These are phyloP conservation scores for Himalopsyche japonica DNA, from an alignment of 2,888 invertebrate genomes.

Conservation along the genomic window DNA sequence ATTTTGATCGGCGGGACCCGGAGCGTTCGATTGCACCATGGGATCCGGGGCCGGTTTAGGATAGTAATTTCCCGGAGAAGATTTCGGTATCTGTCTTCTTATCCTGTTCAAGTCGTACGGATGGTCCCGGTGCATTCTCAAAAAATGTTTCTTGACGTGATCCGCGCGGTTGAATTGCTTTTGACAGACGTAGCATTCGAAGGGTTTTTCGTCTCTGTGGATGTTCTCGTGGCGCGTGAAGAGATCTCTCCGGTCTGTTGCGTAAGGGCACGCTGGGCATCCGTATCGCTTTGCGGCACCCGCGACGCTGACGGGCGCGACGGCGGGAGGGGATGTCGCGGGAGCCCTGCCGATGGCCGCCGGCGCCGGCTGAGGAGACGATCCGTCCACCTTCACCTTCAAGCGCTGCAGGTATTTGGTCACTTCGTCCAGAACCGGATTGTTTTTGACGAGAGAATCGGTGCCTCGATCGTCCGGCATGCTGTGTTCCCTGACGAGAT, in stretches of 20 bases:
- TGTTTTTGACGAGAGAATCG: slow-evolving; percentile 68
- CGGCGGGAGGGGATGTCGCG: slow-evolving; percentile 38
- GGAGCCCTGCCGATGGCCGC: slow-evolving; percentile 30
- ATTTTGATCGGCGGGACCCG: slow-evolving; percentile 22
- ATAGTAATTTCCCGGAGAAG: slow-evolving; percentile 54
- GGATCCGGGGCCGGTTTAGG: slow-evolving; percentile 43
- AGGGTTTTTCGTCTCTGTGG: slow-evolving; percentile 91
- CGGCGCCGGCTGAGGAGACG: slow-evolving; percentile 26
- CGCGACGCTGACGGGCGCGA: slow-evolving; percentile 41
- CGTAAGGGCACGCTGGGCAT: slow-evolving; percentile 87
- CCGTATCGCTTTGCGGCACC: slow-evolving; percentile 70
- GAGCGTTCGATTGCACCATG: slow-evolving; percentile 24
- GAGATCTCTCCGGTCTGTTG: slow-evolving; percentile 87
- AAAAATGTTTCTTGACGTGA: slow-evolving; percentile 92
- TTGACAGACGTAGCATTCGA: slow-evolving; percentile 89
- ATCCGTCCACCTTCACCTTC: slow-evolving; percentile 63
- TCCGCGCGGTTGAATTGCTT: slow-evolving; percentile 94
- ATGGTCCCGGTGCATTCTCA: slow-evolving; percentile 89
- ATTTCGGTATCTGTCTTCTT: slow-evolving; percentile 66
- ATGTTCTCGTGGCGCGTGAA: slow-evolving; percentile 93
- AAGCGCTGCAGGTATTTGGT: slow-evolving; percentile 71
- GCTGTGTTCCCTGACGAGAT: slow-evolving; percentile 73
- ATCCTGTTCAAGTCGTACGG: slow-evolving; percentile 85
- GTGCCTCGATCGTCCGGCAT: slow-evolving; percentile 65
- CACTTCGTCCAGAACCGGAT: slow-evolving; percentile 74